Conservation (phyloP, 2,888 invertebrate genomes). For the Catocala sponsa region DNA sequence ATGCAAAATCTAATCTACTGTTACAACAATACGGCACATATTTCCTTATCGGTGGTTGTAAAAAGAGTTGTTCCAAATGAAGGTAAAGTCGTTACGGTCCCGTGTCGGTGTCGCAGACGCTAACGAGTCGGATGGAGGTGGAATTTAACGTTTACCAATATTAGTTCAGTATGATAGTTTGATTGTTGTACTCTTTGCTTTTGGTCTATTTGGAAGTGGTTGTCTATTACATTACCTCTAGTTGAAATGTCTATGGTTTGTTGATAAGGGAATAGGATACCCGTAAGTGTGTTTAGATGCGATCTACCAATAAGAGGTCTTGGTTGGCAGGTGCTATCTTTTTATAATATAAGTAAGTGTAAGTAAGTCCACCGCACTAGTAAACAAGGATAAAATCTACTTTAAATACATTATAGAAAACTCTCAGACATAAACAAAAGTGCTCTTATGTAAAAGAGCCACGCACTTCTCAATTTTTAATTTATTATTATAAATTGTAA, state of each 20-base stretch:
- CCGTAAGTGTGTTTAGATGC: too few species aligned
- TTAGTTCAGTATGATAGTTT: constrained; percentile 34
- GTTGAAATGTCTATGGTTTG: neutral
- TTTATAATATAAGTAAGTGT: too few species aligned
- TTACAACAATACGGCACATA: constrained; percentile 35
- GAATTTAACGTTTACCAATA: constrained; percentile 33
- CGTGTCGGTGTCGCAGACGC: constrained; percentile 59
- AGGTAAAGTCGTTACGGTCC: constrained; percentile 62
- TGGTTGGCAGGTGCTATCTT: too few species aligned
- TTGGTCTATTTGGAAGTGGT: constrained; percentile 6
- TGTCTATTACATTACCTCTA: neutral
- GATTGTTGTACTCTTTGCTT: constrained; percentile 23
- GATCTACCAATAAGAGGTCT: too few species aligned
- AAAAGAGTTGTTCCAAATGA: constrained; percentile 61
- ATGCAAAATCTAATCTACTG: constrained; percentile 29
- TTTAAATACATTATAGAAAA: too few species aligned
- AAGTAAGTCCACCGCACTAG: too few species aligned
- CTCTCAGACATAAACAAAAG: too few species aligned
- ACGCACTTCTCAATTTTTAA: too few species aligned
- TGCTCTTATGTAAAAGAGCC: too few species aligned
- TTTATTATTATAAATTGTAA: too few species aligned
- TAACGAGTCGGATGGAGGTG: constrained; percentile 59
- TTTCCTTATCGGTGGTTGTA: constrained; percentile 25
- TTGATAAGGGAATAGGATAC: too few species aligned
- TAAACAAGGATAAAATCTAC: too few species aligned